Conservation (phyloP, 2,797 vertebrate species). For the Sebastolobus altivelis region DNA sequence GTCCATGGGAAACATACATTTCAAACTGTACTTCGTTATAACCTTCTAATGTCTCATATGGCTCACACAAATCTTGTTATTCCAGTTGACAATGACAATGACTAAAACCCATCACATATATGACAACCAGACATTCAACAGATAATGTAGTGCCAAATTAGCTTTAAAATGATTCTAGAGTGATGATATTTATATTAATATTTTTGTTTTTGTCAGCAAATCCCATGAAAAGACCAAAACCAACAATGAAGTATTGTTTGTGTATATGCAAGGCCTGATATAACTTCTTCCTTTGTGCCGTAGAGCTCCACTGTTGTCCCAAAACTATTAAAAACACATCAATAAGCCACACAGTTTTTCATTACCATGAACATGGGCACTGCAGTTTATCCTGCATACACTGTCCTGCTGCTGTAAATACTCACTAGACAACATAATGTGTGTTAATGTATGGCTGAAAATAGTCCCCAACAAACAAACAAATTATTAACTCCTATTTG, state of each 20-base stretch:
- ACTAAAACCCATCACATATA: constrained; percentile 18
- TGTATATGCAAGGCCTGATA: neutral
- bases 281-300: neutral
- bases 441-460: neutral
- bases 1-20: neutral
- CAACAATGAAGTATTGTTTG: neutral
- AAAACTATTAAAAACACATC: neutral
- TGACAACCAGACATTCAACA: constrained; percentile 18
- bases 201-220: neutral
- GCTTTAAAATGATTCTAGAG: neutral
- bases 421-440: neutral
- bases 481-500: neutral
- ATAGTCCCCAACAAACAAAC: neutral
- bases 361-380: neutral
- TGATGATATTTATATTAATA: neutral
- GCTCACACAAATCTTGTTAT: constrained; percentile 17
- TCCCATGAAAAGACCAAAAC: neutral
- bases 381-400: neutral
- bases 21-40: neutral
- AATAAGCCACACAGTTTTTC: neutral
- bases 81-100: constrained; percentile 36
- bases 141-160: neutral
- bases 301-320: neutral
- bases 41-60: neutral
- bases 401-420: neutral